Conservation (phyloP, 2,113 vertebrate genomes). For the Colaptes auratus region DNA sequence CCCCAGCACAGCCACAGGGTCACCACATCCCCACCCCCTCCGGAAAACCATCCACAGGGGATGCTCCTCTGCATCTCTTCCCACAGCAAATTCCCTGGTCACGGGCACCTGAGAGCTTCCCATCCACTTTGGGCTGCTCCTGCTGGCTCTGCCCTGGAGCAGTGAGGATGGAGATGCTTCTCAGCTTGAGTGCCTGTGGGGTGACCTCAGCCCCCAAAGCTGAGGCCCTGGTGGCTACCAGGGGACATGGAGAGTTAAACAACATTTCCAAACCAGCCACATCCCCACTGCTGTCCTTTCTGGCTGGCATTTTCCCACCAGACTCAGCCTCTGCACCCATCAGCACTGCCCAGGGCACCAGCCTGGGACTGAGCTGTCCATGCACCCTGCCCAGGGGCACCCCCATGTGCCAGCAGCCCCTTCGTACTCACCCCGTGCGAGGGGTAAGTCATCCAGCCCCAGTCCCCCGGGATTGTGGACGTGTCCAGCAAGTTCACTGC, state of each 20-base stretch:
- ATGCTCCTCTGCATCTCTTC: neutral
- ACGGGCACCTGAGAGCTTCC: fast-evolving
- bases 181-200: fast-evolving
- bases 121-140: neutral
- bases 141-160: fast-evolving
- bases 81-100: neutral
- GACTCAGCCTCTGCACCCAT: neutral
- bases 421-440: conserved; percentile 89
- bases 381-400: neutral
- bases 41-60: fast-evolving
- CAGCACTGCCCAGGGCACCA: neutral
- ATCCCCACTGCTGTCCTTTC: neutral
- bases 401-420: neutral
- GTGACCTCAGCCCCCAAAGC: neutral
- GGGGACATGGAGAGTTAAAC: neutral
- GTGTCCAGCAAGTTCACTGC: conserved; percentile 96
- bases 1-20: fast-evolving
- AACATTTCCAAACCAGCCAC: neutral
- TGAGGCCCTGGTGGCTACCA: neutral
- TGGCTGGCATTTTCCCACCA: neutral
- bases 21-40: too few relatives aligned
- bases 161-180: neutral
- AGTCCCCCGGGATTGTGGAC: conserved; percentile 88
- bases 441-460: conserved; percentile 95
- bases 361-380: neutral